A percentile compares a stretch with the other conserved stretches of the same genome.
Conservation (phyloP, 2,797 vertebrate species). For the Dipus sagitta region DNA sequence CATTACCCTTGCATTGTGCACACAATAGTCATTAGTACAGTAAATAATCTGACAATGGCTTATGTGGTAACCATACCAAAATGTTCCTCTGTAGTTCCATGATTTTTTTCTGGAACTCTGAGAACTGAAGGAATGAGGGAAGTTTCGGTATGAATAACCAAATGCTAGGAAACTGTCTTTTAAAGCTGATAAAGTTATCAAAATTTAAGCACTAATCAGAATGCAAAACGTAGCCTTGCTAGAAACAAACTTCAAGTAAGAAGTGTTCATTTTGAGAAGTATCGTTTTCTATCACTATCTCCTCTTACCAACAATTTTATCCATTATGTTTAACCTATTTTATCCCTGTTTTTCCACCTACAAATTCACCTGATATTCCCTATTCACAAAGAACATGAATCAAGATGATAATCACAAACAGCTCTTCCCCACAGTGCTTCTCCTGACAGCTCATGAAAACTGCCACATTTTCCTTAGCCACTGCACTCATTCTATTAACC, state of each 20-base stretch:
- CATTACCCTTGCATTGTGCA: not conserved
- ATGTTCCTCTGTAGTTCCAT: conserved; percentile 25
- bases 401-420: not conserved
- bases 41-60: conserved; percentile 38
- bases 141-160: not conserved
- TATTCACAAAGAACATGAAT: not conserved
- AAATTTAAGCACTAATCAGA: not conserved
- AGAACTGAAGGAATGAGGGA: conserved; percentile 25
- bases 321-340: not conserved
- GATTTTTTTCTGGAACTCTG: conserved; percentile 42
- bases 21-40: not conserved
- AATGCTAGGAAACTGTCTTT: conserved; percentile 4
- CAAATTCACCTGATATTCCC: not conserved
- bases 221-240: not conserved
- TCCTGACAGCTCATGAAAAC: not conserved
- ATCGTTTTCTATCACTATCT: conserved; percentile 30
- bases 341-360: not conserved
- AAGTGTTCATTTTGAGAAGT: conserved; percentile 53
- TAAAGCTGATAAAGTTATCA: not conserved
- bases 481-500: not conserved
- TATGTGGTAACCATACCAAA: not conserved
- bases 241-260: conserved; percentile 18
- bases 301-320: not conserved
- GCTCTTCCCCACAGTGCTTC: not conserved
- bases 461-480: not conserved